These are phyloP conservation scores for Argyresthia goedartella DNA, from an alignment of 2,888 invertebrate genomes.

Conservation along the genomic window DNA sequence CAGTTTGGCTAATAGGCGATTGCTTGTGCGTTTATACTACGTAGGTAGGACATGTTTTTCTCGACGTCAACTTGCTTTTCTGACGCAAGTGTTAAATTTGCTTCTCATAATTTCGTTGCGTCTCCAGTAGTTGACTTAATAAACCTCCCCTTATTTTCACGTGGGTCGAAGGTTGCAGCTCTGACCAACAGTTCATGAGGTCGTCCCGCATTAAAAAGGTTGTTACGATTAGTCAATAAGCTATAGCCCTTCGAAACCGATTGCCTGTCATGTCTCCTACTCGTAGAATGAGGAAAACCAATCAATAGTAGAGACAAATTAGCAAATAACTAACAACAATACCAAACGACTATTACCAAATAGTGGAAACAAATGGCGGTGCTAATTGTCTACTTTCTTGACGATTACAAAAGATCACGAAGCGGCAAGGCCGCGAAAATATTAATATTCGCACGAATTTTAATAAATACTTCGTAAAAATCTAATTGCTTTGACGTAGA, in stretches of 20 bases:
- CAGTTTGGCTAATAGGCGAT: slow-evolving; percentile 44
- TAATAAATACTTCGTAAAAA: too few species aligned
- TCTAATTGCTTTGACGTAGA: too few species aligned
- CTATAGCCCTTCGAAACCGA: too few species aligned
- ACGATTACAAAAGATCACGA: neutral
- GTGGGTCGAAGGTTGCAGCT: too few species aligned
- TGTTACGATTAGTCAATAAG: too few species aligned
- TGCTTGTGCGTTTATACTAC: slow-evolving; percentile 33
- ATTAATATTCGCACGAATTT: neutral
- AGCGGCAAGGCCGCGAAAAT: neutral
- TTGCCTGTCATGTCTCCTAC: too few species aligned
- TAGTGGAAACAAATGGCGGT: neutral
- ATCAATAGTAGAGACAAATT: neutral
- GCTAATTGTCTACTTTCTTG: neutral
- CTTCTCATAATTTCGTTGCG: too few species aligned
- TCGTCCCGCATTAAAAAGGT: too few species aligned
- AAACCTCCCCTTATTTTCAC: too few species aligned
- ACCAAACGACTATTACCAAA: neutral
- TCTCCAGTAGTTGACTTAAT: too few species aligned
- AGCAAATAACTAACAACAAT: neutral
- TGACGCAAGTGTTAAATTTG: slow-evolving; percentile 16
- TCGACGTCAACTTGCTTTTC: slow-evolving; percentile 34
- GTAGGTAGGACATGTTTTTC: slow-evolving; percentile 9
- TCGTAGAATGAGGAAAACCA: neutral
- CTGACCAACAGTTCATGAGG: too few species aligned